phyloP scores from a whole-genome alignment of 2,888 invertebrate species.

The Drosophila gaucha region DNA sequence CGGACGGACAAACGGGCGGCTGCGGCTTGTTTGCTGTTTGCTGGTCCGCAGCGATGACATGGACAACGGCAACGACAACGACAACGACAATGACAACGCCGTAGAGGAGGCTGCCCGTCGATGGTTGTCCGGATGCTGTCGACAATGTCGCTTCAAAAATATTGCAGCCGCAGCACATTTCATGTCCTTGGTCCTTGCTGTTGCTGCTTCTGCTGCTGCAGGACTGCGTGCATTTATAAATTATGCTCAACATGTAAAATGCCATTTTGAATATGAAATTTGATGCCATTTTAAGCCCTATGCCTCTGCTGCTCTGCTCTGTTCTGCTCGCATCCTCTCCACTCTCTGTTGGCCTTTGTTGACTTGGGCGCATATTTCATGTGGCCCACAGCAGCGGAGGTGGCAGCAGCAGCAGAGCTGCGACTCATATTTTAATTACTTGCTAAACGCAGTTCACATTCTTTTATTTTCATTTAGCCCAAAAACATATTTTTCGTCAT shows the following conservation, averaged over 20 bases:
- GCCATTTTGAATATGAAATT: conserved; percentile 85
- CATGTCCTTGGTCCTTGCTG: conserved; percentile 51
- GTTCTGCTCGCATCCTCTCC: conserved; percentile 4
- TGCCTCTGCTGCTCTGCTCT: conserved; percentile 15
- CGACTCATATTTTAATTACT: conserved; percentile 70
- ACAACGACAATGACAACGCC: conserved; percentile 21
- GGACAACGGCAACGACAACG: conserved; percentile 47
- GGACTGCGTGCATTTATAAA: conserved; percentile 82
- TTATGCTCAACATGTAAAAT: conserved; percentile 85
- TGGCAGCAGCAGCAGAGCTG: conserved; percentile 2
- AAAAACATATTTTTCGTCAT: conserved; percentile 59
- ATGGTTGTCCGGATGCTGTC: conserved; percentile 47
- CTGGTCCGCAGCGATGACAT: conserved; percentile 63
- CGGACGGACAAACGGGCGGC: conserved; percentile 27
- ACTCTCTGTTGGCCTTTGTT: conserved; percentile 41
- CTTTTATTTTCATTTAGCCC: conserved; percentile 56
- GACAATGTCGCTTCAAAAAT: conserved; percentile 80
- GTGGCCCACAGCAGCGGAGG: too few relatives aligned
- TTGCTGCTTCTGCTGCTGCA: conserved; percentile 22
- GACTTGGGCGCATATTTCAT: conserved; percentile 44
- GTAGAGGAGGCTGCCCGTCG: conserved; percentile 47
- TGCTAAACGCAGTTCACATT: conserved; percentile 66
- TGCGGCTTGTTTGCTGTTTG: conserved; percentile 77
- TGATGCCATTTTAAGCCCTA: conserved; percentile 83
- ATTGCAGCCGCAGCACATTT: conserved; percentile 75